Evolutionary conservation across 2,113 vertebrate genomes (phyloP).

Genomic region (Meriones unguiculatus): DNA sequence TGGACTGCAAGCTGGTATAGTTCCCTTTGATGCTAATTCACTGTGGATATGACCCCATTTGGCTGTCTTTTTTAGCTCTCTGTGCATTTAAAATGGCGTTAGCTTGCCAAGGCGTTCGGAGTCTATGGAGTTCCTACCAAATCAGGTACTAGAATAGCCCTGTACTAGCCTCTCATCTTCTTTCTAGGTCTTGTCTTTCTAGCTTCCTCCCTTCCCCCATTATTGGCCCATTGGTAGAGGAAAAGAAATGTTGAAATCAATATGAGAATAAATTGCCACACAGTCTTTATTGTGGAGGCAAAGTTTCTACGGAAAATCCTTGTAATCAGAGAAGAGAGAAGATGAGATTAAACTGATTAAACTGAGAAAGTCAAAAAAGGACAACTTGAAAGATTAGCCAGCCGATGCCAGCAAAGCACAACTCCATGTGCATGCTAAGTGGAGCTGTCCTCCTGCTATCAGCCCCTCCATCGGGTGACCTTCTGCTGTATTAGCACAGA

Average conservation of each 20-base stretch:
- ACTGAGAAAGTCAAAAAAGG: conserved; percentile 92
- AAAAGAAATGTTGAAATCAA: conserved; percentile 87
- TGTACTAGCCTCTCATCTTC: conserved; percentile 23
- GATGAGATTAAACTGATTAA: conserved; percentile 93
- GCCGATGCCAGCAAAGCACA: conserved; percentile 83
- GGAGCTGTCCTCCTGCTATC: conserved; percentile 85
- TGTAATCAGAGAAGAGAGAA: conserved; percentile 90
- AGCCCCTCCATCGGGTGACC: conserved; percentile 88
- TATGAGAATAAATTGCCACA: conserved; percentile 88
- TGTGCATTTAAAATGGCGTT: conserved; percentile 54
- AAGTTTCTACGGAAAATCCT: conserved; percentile 89
- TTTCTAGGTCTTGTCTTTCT: conserved; percentile 45
- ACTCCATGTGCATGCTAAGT: conserved; percentile 89
- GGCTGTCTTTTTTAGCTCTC: conserved; percentile 71
- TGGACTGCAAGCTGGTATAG: background rate
- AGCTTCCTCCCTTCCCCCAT: background rate
- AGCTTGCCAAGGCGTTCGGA: conserved; percentile 36
- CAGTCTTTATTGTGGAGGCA: conserved; percentile 86
- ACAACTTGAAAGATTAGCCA: conserved; percentile 92
- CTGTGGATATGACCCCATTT: conserved; percentile 56
- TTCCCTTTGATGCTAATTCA: conserved; percentile 60
- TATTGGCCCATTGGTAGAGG: conserved; percentile 61
- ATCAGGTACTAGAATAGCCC: conserved; percentile 15
- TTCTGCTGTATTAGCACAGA: conserved; percentile 85
- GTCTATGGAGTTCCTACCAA: conserved; percentile 47